Conservation (phyloP, 1,140 invertebrate species). For the Euwallacea similis region DNA sequence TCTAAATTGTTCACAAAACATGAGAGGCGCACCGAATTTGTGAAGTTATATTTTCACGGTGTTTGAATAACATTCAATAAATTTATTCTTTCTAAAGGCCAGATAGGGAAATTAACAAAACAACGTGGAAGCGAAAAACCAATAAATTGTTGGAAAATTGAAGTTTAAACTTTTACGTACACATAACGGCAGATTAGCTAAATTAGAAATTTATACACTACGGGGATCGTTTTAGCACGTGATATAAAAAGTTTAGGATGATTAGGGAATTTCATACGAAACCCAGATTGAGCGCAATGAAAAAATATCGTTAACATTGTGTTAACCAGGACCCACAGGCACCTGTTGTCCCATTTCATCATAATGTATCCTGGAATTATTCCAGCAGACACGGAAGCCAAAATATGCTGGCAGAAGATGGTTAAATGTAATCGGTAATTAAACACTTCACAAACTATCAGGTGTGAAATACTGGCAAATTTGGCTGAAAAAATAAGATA, state of each 20-base stretch:
- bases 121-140: slow-evolving; percentile 4
- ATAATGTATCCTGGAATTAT: too few relatives aligned
- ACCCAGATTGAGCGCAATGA: too few relatives aligned
- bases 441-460: too few relatives aligned
- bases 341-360: too few relatives aligned
- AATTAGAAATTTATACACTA: neutral
- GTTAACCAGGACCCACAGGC: too few relatives aligned
- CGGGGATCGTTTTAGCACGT: neutral
- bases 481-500: too few relatives aligned
- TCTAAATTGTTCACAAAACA: neutral
- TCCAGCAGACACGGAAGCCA: too few relatives aligned
- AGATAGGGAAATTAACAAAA: slow-evolving; percentile 2
- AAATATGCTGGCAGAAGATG: too few relatives aligned
- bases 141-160: slow-evolving; percentile 12
- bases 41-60: slow-evolving; percentile 6
- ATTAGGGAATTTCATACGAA: neutral
- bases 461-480: too few relatives aligned
- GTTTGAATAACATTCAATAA: slow-evolving; percentile 7
- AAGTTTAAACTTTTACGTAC: neutral
- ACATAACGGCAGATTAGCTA: neutral
- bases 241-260: neutral
- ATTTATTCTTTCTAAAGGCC: neutral
- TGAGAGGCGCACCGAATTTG: neutral
- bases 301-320: too few relatives aligned
- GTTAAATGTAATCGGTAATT: too few relatives aligned